Base-by-base conservation (phyloP, 2,113 vertebrate genomes). In the Ariopsis seemanni region DNA sequence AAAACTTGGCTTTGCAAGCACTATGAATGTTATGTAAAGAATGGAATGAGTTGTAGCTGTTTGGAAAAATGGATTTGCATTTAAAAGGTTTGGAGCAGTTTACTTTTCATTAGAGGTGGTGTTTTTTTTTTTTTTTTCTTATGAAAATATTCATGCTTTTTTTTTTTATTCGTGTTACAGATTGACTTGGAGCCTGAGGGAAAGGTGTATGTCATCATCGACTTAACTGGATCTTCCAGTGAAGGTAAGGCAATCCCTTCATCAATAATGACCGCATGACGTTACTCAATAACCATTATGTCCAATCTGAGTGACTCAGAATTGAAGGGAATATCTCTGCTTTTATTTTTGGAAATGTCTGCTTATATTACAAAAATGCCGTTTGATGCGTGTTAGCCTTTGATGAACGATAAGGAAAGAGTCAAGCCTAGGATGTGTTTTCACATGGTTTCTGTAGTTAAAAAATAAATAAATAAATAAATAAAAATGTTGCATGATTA, bases 141-240 rank as follows among this genome's bases (percentile, higher is more conserved):
- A 69, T 62, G 79, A 67, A 82, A 67, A 83, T 48, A 42, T 34
- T 80, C 20, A 82, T 83, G 81, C 75, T 60, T 58, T 65, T 65
- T 67, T 65, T 79, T 91, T n/a, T n/a, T 7, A n/a, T 92, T 94
- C 25, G 93, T 90, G 84, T 91, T 96, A 81, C 95, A 97, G 97
- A 97, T 97, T 93, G 97, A 97, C 92, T 93, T 97, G 95, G 97
- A 97, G 92, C 97, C 97, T 81, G 97, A 97, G 95, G 97, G 97
- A 90, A 97, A 93, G 93, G 96, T 97, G 27, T 97, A 95, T 87
- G 97, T 97, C 90, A 94, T 97, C 94, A 97, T 97, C 81, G 97
- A 97, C 92, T 95, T 97, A 89, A 96, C 96, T 57, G 97, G 96
- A 89, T 97, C 96, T 0, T 97, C 97, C 55, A 96, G 96, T 89